Conservation (phyloP, 37 sponge, comb jelly and placozoan species). For the Sycon ciliatum region DNA sequence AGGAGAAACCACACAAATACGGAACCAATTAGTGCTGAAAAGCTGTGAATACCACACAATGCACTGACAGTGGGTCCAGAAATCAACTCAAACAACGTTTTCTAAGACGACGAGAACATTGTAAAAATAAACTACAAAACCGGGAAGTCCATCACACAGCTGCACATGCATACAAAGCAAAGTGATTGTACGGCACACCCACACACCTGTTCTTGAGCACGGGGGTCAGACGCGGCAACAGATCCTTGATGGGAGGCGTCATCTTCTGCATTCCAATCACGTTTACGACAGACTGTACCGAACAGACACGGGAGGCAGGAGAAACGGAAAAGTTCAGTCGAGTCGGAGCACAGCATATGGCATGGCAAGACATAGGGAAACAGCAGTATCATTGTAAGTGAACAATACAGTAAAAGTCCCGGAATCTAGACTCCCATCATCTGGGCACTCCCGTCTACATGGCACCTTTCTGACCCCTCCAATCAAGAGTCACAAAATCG, state of each 20-base stretch:
- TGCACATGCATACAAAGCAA: not conserved
- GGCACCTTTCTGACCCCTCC: not conserved
- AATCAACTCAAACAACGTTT: not conserved
- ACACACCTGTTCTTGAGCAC: constrained; percentile 85
- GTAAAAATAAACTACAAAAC: not conserved
- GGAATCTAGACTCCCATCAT: too few relatives aligned
- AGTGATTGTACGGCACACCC: not conserved
- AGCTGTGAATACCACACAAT: not conserved
- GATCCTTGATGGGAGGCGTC: constrained; percentile 99
- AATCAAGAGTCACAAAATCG: too few relatives aligned
- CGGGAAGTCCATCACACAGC: not conserved
- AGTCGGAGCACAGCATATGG: not conserved
- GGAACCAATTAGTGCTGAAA: not conserved
- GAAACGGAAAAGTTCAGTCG: not conserved
- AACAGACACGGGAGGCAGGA: too few relatives aligned
- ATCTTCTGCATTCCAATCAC: constrained; percentile 99
- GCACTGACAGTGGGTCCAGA: not conserved
- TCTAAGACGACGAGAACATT: too few relatives aligned
- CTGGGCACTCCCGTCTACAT: too few relatives aligned
- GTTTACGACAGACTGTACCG: constrained; percentile 92
- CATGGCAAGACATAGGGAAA: not conserved
- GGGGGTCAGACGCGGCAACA: constrained; percentile 86
- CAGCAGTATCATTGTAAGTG: too few relatives aligned
- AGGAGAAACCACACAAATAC: constrained; percentile 1
- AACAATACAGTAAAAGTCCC: too few relatives aligned